Percentiles rank a stretch among this genome's conserved stretches.
These are phyloP conservation scores for Brachyrhaphis roseni DNA, from an alignment of 2,797 vertebrate species.

Conservation along the genomic window DNA sequence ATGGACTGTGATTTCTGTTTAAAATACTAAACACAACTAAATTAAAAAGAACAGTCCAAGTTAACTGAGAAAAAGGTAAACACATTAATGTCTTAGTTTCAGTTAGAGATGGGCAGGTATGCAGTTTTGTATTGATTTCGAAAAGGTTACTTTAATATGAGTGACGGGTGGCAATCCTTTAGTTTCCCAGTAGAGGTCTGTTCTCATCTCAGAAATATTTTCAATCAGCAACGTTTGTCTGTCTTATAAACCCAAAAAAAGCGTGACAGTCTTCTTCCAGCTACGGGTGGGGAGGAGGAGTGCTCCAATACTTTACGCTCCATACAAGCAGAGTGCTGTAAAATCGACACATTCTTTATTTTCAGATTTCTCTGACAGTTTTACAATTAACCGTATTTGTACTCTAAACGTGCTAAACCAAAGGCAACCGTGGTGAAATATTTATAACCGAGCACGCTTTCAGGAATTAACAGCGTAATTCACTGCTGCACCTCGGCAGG, in stretches of 20 bases:
- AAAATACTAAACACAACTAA: not conserved
- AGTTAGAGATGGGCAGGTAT: not conserved
- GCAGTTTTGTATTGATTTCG: not conserved
- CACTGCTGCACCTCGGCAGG: conserved; percentile 24
- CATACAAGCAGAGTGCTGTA: not conserved
- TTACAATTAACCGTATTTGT: not conserved
- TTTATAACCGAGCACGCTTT: not conserved
- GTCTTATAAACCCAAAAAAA: not conserved
- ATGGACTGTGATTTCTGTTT: not conserved
- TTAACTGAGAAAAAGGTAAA: not conserved
- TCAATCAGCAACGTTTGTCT: not conserved
- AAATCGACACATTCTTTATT: not conserved
- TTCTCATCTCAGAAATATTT: not conserved
- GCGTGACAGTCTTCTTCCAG: not conserved
- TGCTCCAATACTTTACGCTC: not conserved
- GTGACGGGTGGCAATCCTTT: not conserved
- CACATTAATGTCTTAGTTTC: not conserved
- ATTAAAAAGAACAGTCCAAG: not conserved
- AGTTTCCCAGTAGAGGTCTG: not conserved
- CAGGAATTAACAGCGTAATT: conserved; percentile 19
- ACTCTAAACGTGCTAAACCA: not conserved
- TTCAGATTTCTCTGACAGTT: not conserved
- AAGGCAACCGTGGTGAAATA: not conserved
- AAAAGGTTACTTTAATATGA: not conserved
- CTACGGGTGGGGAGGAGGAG: not conserved